A percentile compares a stretch with the other conserved stretches of the same genome.
phyloP scores from a whole-genome alignment of 2,797 vertebrate genomes.

The Odontamblyopus lacepedii region DNA sequence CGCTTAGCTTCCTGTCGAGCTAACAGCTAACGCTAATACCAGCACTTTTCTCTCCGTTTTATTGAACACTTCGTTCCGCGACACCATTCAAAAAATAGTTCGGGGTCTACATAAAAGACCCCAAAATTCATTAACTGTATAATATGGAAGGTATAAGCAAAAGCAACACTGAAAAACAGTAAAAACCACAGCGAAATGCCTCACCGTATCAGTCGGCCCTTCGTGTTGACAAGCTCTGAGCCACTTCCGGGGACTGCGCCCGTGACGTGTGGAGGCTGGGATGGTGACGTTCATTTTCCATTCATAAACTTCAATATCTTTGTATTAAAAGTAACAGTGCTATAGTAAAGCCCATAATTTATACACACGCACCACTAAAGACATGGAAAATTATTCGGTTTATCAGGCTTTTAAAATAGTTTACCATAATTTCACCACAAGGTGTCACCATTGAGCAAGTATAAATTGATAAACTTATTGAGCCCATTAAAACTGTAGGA shows the following conservation, averaged over 20 bases:
- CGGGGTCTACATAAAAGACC: fast-evolving
- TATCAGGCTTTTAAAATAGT: not conserved
- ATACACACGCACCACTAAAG: not conserved
- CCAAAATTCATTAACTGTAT: fast-evolving
- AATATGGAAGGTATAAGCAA: not conserved
- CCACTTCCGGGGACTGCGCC: slow-evolving; percentile 72
- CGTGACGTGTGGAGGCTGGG: slow-evolving; percentile 47
- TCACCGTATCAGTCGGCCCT: slow-evolving; percentile 66
- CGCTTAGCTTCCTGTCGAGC: slow-evolving; percentile 43
- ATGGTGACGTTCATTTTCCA: not conserved
- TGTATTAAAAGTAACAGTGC: not conserved
- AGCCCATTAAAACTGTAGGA: not conserved
- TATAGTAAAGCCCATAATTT: not conserved
- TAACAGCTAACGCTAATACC: slow-evolving; percentile 63
- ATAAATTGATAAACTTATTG: not conserved
- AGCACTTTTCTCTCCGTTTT: slow-evolving; percentile 14
- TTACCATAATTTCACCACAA: slow-evolving; percentile 35
- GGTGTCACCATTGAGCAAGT: slow-evolving; percentile 54
- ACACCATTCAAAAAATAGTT: slow-evolving; percentile 19
- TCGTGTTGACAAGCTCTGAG: slow-evolving; percentile 75
- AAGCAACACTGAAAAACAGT: fast-evolving
- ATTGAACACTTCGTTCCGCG: slow-evolving; percentile 12
- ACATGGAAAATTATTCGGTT: not conserved
- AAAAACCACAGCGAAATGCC: slow-evolving; percentile 12
- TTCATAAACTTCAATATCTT: slow-evolving; percentile 31